Percentiles rank a stretch among this genome's conserved stretches.
Evolutionary conservation across 2,797 vertebrate species (phyloP).

Genomic region (Peromyscus aztecus): DNA sequence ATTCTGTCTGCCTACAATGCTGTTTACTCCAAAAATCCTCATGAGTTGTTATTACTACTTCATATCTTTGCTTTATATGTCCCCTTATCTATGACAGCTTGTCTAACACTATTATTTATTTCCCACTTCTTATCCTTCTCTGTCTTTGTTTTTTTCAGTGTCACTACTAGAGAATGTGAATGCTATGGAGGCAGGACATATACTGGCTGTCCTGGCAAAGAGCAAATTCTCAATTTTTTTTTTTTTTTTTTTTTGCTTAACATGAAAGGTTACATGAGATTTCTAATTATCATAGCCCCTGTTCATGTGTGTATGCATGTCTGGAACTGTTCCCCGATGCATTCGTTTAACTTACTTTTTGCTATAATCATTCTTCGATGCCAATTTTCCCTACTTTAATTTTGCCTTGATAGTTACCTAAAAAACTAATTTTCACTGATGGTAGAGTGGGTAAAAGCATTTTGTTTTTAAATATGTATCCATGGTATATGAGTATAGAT

Average conservation of each 20-base stretch:
- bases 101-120: neutral
- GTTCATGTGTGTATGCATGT: fast-evolving
- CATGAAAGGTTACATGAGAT: neutral
- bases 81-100: neutral
- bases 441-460: neutral
- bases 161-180: neutral
- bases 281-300: neutral
- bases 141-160: neutral
- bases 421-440: neutral
- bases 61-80: neutral
- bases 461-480: neutral
- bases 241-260: neutral
- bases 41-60: neutral
- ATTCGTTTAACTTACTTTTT: neutral
- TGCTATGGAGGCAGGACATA: neutral
- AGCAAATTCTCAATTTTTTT: neutral
- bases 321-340: neutral
- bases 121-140: neutral
- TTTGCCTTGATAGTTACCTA: neutral
- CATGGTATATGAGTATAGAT: neutral
- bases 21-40: neutral
- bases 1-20: neutral
- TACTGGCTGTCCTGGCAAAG: neutral
- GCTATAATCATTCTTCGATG: neutral
- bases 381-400: neutral